Evolutionary conservation across 2,797 vertebrate genomes (phyloP).

Genomic region (Tarsius wallacei): DNA sequence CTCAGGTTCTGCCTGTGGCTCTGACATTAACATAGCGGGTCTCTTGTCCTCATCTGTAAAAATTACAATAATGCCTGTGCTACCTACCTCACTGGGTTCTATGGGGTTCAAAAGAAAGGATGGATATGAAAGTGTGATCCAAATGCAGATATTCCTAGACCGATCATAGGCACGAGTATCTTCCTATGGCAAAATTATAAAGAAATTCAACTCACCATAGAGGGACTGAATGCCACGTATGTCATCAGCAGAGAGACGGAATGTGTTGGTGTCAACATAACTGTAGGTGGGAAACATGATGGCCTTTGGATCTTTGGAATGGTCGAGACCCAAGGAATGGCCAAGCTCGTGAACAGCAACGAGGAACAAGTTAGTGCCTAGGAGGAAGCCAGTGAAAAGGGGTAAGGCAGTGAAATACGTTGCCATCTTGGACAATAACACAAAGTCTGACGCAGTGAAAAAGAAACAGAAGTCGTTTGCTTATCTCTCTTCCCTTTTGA

Average conservation of each 20-base stretch:
- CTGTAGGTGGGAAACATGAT: slow-evolving; percentile 92
- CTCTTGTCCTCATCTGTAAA: neutral
- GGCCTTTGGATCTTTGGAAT: slow-evolving; percentile 89
- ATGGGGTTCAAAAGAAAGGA: neutral
- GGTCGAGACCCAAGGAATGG: slow-evolving; percentile 93
- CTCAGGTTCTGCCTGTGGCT: neutral
- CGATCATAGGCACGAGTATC: neutral
- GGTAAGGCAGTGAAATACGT: neutral
- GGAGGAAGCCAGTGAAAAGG: slow-evolving; percentile 19
- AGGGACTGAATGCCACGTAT: slow-evolving; percentile 92
- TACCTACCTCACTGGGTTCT: neutral
- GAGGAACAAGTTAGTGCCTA: slow-evolving; percentile 92
- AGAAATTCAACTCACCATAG: slow-evolving; percentile 91
- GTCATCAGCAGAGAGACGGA: slow-evolving; percentile 91
- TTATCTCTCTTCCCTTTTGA: neutral
- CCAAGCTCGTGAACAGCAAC: slow-evolving; percentile 94
- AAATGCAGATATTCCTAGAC: neutral
- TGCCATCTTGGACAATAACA: neutral
- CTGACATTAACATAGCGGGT: neutral
- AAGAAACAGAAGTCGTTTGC: neutral
- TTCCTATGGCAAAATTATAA: neutral
- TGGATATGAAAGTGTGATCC: neutral
- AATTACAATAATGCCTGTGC: neutral
- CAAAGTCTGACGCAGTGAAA: neutral
- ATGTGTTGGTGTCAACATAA: slow-evolving; percentile 73